These are phyloP conservation scores for Pimephales promelas DNA, from an alignment of 2,113 vertebrate genomes.

Conservation along the genomic window DNA sequence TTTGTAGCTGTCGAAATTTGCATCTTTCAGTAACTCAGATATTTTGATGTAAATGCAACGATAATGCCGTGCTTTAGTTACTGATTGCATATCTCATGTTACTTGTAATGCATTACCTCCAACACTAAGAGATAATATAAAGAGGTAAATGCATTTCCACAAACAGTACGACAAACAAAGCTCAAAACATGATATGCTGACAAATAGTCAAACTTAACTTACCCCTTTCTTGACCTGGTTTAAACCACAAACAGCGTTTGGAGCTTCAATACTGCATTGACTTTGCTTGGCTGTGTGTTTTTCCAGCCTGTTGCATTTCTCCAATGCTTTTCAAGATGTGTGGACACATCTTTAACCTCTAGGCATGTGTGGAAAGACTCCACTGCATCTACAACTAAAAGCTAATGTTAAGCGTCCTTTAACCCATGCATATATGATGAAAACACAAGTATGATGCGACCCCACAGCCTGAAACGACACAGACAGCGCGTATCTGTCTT, in stretches of 20 bases:
- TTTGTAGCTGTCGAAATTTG: too few relatives aligned
- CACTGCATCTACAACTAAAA: background rate
- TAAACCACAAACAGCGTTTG: background rate
- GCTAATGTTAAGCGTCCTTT: conserved; percentile 32
- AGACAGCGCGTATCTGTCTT: conserved; percentile 20
- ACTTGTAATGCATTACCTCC: too few relatives aligned
- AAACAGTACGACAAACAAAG: background rate
- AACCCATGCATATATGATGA: background rate
- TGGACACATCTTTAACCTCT: too few relatives aligned
- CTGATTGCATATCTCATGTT: too few relatives aligned
- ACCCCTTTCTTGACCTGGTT: background rate
- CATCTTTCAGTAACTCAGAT: too few relatives aligned
- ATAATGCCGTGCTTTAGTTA: too few relatives aligned
- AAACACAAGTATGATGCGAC: background rate
- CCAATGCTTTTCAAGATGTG: background rate
- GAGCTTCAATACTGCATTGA: conserved; percentile 29
- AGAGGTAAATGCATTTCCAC: background rate
- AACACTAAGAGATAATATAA: background rate
- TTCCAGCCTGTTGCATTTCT: conserved; percentile 11
- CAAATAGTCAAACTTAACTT: background rate
- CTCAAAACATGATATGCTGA: too few relatives aligned
- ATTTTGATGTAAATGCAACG: too few relatives aligned
- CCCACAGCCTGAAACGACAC: background rate
- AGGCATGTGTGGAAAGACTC: conserved; percentile 3
- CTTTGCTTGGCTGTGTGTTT: conserved; percentile 29